Evolutionary conservation across 2,113 vertebrate genomes (phyloP), one percentile per base, ranked within the genome.

Genomic region (Lycaon pictus): DNA sequence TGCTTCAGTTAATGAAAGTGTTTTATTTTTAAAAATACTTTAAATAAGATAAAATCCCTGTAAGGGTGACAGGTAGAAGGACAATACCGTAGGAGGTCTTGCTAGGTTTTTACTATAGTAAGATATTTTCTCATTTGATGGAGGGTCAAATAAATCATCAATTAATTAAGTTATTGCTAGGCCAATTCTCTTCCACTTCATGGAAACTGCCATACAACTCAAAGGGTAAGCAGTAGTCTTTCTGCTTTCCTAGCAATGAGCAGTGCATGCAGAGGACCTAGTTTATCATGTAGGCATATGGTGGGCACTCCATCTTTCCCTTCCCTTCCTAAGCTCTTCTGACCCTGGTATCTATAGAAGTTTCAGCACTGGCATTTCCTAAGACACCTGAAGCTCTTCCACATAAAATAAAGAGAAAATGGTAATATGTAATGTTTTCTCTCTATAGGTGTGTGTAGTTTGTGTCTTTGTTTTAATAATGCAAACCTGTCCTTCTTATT

Each of bases 221-320:
- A 10, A 17, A 60, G 35, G 3, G 25, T 3, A 51, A n/a, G 63
- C 4, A 9, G 11, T 3, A 6, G 69, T 7, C 17, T 0, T 60
- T 63, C 58, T 19, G 19, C 29, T 23, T 53, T 25, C 35, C 29
- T 10, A 4, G 10, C 11, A 27, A 9, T 12, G 11, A 29, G 5
- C 11, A n/a, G 2, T 6, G 12, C 9, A 2, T 16, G 8, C 2
- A 7, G 27, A 55, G 53, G n/a, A 3, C 58, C 7, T 4, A 19
- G 8, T 2, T 20, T 1, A 5, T 4, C 1, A 0, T 13, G 32
- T 12, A 13, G 7, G 58, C 12, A 13, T 8, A 5, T 9, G 5
- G 5, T 2, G 11, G 9, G 2, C 4, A 0, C 23, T 69, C 29
- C 2, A 11, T 63, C 25, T n/a, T 22, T 80, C 19, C 48, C 58